These are phyloP conservation scores for Scatophagus argus DNA, from an alignment of 2,113 vertebrate genomes.

Conservation along the genomic window DNA sequence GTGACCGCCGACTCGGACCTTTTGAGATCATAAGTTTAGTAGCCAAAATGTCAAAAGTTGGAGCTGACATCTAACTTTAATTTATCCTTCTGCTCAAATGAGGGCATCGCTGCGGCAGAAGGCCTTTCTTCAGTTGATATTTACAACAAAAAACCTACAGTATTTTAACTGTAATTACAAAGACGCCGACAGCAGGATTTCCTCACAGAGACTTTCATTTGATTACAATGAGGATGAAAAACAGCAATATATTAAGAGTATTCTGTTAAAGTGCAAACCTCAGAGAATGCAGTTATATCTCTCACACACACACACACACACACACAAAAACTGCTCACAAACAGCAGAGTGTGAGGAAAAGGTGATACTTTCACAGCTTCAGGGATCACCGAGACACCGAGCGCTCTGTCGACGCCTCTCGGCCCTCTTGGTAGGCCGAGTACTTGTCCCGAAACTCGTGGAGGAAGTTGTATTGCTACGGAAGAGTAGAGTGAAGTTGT, in stretches of 20 bases:
- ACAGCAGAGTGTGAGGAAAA: not conserved
- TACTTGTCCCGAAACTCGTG: conserved; percentile 90
- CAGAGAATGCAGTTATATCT: conserved; percentile 31
- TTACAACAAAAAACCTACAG: too few relatives aligned
- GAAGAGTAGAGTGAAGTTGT: not conserved
- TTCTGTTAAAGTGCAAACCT: conserved; percentile 74
- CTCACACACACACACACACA: conserved; percentile 17
- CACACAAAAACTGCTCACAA: not conserved
- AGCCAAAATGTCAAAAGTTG: too few relatives aligned
- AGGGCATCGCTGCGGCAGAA: too few relatives aligned
- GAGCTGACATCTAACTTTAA: too few relatives aligned
- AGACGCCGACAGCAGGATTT: not conserved
- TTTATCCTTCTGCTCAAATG: too few relatives aligned
- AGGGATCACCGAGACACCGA: conserved; percentile 86
- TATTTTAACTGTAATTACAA: too few relatives aligned
- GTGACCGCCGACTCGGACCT: too few relatives aligned
- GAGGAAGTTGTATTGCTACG: conserved; percentile 94
- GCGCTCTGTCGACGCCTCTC: conserved; percentile 74
- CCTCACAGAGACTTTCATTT: conserved; percentile 41
- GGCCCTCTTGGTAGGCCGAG: conserved; percentile 80
- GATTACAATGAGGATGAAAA: not conserved
- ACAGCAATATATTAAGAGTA: conserved; percentile 63
- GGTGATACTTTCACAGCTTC: not conserved
- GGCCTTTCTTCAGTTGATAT: too few relatives aligned
- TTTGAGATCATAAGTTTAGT: too few relatives aligned